Evolutionary conservation across 2,113 vertebrate genomes (phyloP).

Genomic region (Zapus hudsonius): DNA sequence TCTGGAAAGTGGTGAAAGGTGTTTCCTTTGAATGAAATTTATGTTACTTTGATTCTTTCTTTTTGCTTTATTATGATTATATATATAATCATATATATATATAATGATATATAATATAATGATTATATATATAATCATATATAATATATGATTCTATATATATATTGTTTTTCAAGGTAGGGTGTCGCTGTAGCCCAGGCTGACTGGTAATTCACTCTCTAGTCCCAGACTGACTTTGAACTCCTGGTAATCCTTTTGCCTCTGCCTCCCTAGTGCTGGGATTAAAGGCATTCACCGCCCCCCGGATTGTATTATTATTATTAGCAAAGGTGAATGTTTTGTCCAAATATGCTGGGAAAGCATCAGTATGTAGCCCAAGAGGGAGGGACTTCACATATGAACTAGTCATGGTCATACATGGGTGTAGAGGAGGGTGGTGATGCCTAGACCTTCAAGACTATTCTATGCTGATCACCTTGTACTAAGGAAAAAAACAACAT

Average conservation of each 20-base stretch:
- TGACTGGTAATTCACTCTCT: too few species aligned
- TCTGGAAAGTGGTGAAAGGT: neutral
- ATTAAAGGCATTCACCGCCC: too few species aligned
- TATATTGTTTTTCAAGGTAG: too few species aligned
- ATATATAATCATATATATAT: too few species aligned
- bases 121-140: too few species aligned
- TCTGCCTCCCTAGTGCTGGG: too few species aligned
- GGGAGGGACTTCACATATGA: neutral
- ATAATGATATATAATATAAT: too few species aligned
- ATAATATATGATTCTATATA: too few species aligned
- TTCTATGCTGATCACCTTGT: neutral
- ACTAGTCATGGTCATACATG: neutral
- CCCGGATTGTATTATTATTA: too few species aligned
- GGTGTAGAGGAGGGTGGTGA: neutral
- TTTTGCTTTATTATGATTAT: neutral
- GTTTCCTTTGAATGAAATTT: neutral
- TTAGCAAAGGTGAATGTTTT: neutral
- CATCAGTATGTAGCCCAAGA: neutral
- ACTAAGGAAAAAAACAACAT: neutral
- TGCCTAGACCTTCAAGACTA: neutral
- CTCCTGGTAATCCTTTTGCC: too few species aligned
- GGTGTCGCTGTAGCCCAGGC: too few species aligned
- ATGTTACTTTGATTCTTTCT: neutral
- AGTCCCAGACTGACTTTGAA: too few species aligned
- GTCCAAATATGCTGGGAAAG: neutral